Percentiles rank a stretch among this genome's conserved stretches.
Evolutionary conservation across 2,797 vertebrate genomes (phyloP).

Genomic region (Xiphorhynchus erythropygius): DNA sequence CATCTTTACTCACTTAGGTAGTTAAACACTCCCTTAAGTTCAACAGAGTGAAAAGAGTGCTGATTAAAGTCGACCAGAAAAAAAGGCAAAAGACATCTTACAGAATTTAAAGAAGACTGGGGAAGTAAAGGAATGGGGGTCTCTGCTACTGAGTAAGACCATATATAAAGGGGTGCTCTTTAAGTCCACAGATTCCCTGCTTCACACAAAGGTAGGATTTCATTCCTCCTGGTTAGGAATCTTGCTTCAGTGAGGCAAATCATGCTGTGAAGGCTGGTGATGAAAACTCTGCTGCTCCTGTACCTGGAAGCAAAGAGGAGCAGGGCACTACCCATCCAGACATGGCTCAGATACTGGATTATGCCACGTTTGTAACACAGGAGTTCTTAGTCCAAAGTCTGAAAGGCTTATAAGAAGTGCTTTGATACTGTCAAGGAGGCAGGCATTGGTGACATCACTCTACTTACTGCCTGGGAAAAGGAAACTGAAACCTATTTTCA

Average conservation of each 20-base stretch:
- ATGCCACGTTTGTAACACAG: fast-evolving
- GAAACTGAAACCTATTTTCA: background rate
- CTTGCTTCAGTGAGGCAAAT: background rate
- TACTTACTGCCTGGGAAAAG: background rate
- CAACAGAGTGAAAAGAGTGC: background rate
- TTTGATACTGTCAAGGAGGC: background rate
- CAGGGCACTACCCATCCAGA: background rate
- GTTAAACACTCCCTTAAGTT: background rate
- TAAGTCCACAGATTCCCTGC: background rate
- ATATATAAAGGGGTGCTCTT: background rate
- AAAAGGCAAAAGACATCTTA: background rate
- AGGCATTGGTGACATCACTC: background rate
- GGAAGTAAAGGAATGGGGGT: background rate
- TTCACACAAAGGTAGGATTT: background rate
- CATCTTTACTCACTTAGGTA: background rate
- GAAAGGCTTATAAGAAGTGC: background rate
- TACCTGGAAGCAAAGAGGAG: background rate
- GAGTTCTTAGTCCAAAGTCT: background rate
- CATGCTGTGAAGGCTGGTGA: background rate
- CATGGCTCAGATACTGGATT: background rate
- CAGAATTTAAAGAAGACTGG: background rate
- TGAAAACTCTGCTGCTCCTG: background rate
- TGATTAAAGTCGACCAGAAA: background rate
- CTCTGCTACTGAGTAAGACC: background rate
- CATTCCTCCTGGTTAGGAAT: background rate